Percentiles rank a stretch among this genome's conserved stretches.
These are phyloP conservation scores for Gallinago jamesoni DNA, from an alignment of 2,113 vertebrate genomes.

Conservation along the genomic window DNA sequence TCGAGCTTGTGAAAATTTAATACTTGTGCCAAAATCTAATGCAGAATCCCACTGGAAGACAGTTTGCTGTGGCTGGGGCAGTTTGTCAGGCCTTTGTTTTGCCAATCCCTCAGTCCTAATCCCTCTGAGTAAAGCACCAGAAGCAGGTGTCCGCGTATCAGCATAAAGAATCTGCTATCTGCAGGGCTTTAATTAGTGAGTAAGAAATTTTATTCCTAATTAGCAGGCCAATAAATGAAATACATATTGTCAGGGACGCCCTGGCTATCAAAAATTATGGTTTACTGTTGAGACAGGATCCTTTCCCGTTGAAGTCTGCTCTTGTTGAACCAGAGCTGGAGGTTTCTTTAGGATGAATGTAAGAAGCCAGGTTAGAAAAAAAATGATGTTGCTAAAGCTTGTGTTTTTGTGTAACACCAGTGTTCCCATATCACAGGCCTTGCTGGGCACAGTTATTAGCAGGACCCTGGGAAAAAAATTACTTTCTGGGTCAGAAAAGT, in stretches of 20 bases:
- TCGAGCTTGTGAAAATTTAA: background rate
- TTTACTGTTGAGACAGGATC: background rate
- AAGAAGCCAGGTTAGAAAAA: background rate
- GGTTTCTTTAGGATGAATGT: background rate
- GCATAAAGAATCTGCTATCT: background rate
- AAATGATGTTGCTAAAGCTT: background rate
- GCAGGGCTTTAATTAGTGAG: background rate
- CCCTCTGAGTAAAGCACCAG: background rate
- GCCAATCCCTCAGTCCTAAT: background rate
- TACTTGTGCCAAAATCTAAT: background rate
- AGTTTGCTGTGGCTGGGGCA: background rate
- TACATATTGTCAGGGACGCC: background rate
- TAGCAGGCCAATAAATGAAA: background rate
- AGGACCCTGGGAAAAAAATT: background rate
- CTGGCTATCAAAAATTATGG: background rate
- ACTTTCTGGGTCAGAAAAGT: background rate
- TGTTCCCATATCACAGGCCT: rapidly evolving
- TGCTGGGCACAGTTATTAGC: background rate
- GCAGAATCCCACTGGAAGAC: background rate
- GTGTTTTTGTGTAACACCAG: background rate
- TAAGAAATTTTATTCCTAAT: background rate
- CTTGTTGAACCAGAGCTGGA: background rate
- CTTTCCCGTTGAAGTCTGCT: background rate
- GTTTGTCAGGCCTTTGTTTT: background rate
- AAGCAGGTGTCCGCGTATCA: rapidly evolving